Evolutionary conservation across 2,113 vertebrate species (phyloP).

Genomic region (Chiloscyllium plagiosum): DNA sequence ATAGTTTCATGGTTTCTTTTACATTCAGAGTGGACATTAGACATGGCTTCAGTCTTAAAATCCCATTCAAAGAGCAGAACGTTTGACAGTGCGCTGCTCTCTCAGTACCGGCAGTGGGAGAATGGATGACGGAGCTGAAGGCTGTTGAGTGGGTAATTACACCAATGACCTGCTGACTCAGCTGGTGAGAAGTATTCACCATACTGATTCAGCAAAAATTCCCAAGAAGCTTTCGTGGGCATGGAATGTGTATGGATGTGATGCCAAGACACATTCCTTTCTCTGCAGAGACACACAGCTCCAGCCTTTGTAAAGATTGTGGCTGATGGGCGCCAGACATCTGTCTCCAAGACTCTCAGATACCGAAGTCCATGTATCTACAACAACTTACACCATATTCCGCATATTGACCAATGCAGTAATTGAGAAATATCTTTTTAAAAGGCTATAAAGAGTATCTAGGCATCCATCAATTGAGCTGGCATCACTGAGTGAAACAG

Average conservation of each 20-base stretch:
- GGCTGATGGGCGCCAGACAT: background rate
- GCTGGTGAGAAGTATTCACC: background rate
- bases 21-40: background rate
- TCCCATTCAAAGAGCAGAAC: background rate
- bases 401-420: background rate
- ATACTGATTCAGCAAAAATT: background rate
- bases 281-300: background rate
- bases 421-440: constrained; percentile 17
- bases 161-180: background rate
- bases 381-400: background rate
- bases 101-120: background rate
- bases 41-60: background rate
- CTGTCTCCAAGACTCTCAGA: background rate
- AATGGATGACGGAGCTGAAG: no score
- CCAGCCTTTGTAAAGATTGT: background rate
- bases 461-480: background rate
- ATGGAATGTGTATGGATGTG: background rate
- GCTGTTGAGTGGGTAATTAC: no score
- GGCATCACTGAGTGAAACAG: background rate
- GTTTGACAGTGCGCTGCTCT: background rate
- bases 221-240: background rate
- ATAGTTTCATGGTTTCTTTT: background rate
- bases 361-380: no score
- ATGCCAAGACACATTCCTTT: background rate
- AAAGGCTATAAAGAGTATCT: background rate